Conservation (phyloP, 2,797 vertebrate genomes). For the Syndactyla subalaris region DNA sequence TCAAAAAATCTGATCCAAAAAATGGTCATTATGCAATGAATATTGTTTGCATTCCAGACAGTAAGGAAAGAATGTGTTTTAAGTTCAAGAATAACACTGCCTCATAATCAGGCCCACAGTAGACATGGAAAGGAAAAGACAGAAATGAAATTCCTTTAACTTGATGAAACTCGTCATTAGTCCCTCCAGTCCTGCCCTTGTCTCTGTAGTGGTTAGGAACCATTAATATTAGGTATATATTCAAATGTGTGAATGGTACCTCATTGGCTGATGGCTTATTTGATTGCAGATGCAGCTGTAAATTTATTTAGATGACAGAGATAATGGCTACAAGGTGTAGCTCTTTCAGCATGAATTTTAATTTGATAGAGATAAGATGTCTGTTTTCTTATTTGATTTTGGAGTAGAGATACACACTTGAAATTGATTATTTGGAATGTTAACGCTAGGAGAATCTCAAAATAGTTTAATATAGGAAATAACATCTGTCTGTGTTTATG, state of each 20-base stretch:
- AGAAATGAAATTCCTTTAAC: not conserved
- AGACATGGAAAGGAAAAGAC: not conserved
- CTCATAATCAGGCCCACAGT: not conserved
- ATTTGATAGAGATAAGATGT: not conserved
- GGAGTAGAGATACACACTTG: not conserved
- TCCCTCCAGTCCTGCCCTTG: not conserved
- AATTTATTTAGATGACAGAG: not conserved
- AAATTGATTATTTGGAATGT: conserved; percentile 36
- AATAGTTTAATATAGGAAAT: not conserved
- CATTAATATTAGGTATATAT: not conserved
- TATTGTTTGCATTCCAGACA: not conserved
- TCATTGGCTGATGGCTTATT: not conserved
- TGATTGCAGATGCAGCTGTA: not conserved
- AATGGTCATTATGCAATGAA: not conserved
- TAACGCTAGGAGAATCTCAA: not conserved
- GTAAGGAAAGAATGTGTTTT: not conserved
- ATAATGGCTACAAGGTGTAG: not conserved
- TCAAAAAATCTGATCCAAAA: not conserved
- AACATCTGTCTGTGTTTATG: not conserved
- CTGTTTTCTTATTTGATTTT: conserved; percentile 9
- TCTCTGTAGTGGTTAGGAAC: not conserved
- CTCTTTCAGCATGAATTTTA: not conserved
- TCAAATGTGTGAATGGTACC: not conserved
- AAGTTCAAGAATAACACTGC: not conserved
- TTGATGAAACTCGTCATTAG: not conserved